These are phyloP conservation scores for Odontomyia ornata DNA, from an alignment of 2,888 invertebrate genomes.

Conservation along the genomic window DNA sequence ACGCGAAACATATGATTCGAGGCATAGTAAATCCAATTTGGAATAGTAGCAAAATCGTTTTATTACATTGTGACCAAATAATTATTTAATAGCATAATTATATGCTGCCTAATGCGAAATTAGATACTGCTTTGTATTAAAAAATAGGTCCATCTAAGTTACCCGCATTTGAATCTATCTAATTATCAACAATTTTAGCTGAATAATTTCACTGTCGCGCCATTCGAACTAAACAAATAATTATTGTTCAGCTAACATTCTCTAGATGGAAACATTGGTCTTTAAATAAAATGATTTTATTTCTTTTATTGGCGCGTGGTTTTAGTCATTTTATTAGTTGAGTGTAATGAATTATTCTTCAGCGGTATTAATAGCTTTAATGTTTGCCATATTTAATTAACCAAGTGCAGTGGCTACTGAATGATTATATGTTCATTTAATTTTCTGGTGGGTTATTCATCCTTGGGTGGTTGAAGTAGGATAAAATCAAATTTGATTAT, in stretches of 20 bases:
- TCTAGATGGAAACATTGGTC: neutral
- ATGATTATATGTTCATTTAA: neutral
- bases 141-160: too few species aligned
- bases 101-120: too few species aligned
- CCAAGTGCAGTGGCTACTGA: neutral
- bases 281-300: neutral
- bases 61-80: too few species aligned
- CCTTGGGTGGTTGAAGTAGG: neutral
- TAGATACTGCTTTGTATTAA: too few species aligned
- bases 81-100: too few species aligned
- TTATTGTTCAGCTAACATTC: neutral
- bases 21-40: too few species aligned
- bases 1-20: neutral
- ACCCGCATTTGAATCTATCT: too few species aligned
- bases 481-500: neutral
- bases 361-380: constrained; percentile 15
- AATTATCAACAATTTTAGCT: too few species aligned
- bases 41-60: too few species aligned
- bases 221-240: neutral
- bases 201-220: neutral
- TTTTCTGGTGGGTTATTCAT: neutral
- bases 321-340: neutral
- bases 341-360: constrained; percentile 4
- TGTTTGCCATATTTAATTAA: constrained; percentile 25
- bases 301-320: neutral